Percentiles rank a stretch among this genome's conserved stretches.
Evolutionary conservation across 92 coral and sea anemone genomes (phyloP).

Genomic region (Palythoa heliodiscus): DNA sequence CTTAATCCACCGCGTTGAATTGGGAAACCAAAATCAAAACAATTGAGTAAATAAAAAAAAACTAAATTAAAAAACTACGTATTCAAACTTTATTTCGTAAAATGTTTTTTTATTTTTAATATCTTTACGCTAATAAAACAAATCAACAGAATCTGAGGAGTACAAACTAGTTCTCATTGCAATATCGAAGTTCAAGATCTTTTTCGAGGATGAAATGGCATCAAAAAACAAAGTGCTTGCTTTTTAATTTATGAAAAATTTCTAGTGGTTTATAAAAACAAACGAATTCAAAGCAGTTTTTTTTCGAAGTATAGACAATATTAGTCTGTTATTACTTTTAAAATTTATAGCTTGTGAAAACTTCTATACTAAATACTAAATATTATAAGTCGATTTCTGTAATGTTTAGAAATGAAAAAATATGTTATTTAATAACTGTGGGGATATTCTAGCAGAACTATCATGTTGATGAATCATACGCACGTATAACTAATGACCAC

Average conservation of each 20-base stretch:
- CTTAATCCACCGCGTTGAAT: neutral
- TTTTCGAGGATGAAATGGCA: neutral
- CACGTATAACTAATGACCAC: neutral
- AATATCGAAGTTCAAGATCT: neutral
- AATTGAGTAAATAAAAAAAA: neutral
- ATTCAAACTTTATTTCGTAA: no score
- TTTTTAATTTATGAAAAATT: neutral
- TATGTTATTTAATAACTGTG: neutral
- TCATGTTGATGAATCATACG: neutral
- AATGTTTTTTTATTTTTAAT: neutral
- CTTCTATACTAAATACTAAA: neutral
- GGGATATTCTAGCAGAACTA: neutral
- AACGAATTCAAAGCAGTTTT: no score
- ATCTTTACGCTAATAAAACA: neutral
- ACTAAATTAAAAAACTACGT: neutral
- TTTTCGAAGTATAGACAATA: no score
- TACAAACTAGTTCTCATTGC: neutral
- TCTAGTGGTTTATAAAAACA: neutral
- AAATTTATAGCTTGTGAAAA: no score
- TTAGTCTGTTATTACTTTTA: no score
- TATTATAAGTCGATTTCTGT: neutral
- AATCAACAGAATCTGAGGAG: no score
- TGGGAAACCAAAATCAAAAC: conserved; percentile 1
- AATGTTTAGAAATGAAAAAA: neutral
- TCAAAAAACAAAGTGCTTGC: conserved; percentile 2